Percentiles rank a stretch among this genome's conserved stretches.
phyloP scores from a whole-genome alignment of 1,140 invertebrate genomes.

The Drosophila paulistorum region DNA sequence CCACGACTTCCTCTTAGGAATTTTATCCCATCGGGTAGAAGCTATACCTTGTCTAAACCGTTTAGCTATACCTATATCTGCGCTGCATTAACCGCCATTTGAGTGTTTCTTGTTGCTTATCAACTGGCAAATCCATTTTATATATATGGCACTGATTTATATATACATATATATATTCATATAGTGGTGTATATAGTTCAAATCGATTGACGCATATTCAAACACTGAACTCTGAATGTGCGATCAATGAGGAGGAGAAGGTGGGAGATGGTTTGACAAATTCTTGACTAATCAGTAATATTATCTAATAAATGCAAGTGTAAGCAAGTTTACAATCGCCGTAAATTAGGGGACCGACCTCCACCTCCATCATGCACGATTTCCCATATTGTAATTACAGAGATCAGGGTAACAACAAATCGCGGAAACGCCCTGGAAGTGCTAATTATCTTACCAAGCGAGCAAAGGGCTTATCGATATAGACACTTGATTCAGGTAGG shows the following conservation, averaged over 20 bases:
- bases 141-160: not conserved
- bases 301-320: constrained; percentile 20
- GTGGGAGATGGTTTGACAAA: constrained; percentile 2
- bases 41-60: too few relatives aligned
- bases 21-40: too few relatives aligned
- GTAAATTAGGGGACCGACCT: not conserved
- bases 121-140: constrained; percentile 1
- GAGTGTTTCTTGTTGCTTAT: not conserved
- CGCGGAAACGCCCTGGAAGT: not conserved
- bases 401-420: not conserved
- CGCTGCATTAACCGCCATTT: constrained; percentile 2
- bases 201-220: constrained; percentile 12
- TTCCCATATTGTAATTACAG: not conserved
- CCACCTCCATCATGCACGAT: not conserved
- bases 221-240: not conserved
- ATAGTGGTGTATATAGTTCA: not conserved
- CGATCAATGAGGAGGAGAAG: not conserved
- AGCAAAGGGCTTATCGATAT: too few relatives aligned
- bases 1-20: too few relatives aligned
- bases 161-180: not conserved
- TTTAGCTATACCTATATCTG: not conserved
- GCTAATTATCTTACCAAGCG: too few relatives aligned
- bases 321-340: not conserved
- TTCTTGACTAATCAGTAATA: constrained; percentile 23
- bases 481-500: too few relatives aligned